Evolutionary conservation across 1,140 invertebrate species (phyloP).

Genomic region (Drosophila tsacasi): DNA sequence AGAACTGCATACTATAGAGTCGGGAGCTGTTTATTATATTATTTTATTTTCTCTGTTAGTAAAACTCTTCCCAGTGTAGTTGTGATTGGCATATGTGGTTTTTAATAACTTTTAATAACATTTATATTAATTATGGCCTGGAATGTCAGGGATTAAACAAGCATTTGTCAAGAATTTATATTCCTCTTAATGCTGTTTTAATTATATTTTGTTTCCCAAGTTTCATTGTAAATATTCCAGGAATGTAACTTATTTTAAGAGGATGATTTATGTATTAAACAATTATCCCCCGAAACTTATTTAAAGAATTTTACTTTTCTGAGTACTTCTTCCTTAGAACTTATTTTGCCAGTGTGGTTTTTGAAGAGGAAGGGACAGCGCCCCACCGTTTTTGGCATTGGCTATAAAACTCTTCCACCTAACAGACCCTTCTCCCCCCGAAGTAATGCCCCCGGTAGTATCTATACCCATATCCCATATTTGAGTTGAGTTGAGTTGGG

Average conservation of each 20-base stretch:
- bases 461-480: slow-evolving; percentile 35
- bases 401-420: slow-evolving; percentile 30
- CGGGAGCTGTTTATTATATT: background rate
- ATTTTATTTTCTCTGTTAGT: background rate
- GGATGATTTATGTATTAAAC: background rate
- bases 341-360: background rate
- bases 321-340: background rate
- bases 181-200: background rate
- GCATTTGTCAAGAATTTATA: background rate
- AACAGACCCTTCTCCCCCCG: background rate
- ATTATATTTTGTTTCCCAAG: too few relatives aligned
- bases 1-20: background rate
- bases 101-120: too few relatives aligned
- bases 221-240: background rate
- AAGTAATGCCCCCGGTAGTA: slow-evolving; percentile 7
- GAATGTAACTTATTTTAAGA: background rate
- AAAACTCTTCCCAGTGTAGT: background rate
- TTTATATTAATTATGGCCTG: background rate
- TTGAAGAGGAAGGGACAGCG: background rate
- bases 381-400: slow-evolving; percentile 1
- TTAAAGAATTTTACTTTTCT: background rate
- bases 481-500: slow-evolving; percentile 19
- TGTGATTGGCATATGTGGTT: background rate
- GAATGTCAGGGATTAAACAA: background rate
- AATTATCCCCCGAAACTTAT: background rate